Base-by-base conservation (phyloP, 1,140 invertebrate genomes). In the Ephestia elutella region DNA sequence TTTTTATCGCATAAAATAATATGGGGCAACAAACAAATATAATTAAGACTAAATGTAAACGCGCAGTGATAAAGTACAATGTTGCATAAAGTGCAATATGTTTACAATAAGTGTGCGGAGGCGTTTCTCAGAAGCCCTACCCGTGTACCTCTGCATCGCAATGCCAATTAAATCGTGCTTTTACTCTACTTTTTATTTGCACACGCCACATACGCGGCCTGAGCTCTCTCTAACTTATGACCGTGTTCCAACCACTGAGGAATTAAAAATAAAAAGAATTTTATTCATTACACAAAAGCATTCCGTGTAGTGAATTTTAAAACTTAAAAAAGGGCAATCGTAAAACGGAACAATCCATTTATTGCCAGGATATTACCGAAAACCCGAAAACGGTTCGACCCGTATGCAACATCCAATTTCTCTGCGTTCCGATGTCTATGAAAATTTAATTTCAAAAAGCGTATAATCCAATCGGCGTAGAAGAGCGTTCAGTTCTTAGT, bases 401-500 rank as follows among this genome's bases (percentile, higher is more conserved):
- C 17, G 48, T 15, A 53, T 25, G 54, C 51, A 51, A 38, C 54
- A 49, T 51, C n/a, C 54, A 38, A 61, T 61, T 61, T 61, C 44
- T 55, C 56, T 19, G 35, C 53, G 54, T 38, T 5, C n/a, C 56
- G 21, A 51, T 10, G 49, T 57, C 30, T 60, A 65, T 60, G 68
- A 65, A 70, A 67, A 71, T 71, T 66, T 68, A 66, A 67, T 73
- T 71, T 71, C 55, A 62, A 71, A 68, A 70, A 68, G 64, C 54
- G 61, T 66, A 62, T 60, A 63, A 70, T 48, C 54, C 57, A 25
- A 66, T 58, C 11, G 58, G 56, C 54, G 38, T 57, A 59, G 62
- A 55, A 62, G 64, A 56, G 60, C 63, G 56, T 63, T 63, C 57
- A 32, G 62, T 63, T 65, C 70, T 32, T 58, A 19, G 55, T 49